A percentile compares a stretch with the other conserved stretches of the same genome.
These are phyloP conservation scores for Rhagoletis pomonella DNA, from an alignment of 1,140 invertebrate genomes.

Conservation along the genomic window DNA sequence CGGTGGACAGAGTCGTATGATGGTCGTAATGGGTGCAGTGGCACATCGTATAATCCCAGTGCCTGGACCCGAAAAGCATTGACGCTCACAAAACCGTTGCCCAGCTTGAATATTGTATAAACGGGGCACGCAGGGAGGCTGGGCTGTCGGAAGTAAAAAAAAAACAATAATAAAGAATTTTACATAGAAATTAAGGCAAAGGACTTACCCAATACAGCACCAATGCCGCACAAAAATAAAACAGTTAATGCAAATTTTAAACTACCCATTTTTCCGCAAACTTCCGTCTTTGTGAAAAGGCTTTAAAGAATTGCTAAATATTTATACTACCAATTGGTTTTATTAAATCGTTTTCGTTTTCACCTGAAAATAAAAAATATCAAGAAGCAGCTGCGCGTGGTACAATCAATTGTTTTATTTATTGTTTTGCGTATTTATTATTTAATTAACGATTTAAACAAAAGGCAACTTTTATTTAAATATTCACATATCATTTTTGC, in stretches of 20 bases:
- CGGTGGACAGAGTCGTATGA: not conserved
- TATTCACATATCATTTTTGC: too few species aligned
- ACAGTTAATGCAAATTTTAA: not conserved
- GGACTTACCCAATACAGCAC: not conserved
- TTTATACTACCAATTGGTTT: not conserved
- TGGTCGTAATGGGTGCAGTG: not conserved
- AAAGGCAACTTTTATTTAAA: too few species aligned
- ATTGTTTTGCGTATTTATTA: too few species aligned
- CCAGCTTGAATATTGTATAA: not conserved
- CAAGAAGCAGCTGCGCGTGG: not conserved
- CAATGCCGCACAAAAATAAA: not conserved
- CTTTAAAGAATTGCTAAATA: not conserved
- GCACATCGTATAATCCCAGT: not conserved
- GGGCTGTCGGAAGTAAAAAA: not conserved
- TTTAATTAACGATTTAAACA: too few species aligned
- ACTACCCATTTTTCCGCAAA: not conserved
- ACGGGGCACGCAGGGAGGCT: not conserved
- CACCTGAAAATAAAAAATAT: not conserved
- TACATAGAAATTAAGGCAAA: not conserved
- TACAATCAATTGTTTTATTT: not conserved
- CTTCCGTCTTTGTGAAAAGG: not conserved
- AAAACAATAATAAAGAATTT: too few species aligned
- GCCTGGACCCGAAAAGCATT: not conserved
- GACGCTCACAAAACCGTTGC: slow-evolving; percentile 19
- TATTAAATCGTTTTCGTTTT: not conserved